phyloP scores from a whole-genome alignment of 2,888 invertebrate genomes.

The Fragum whitleyi region DNA sequence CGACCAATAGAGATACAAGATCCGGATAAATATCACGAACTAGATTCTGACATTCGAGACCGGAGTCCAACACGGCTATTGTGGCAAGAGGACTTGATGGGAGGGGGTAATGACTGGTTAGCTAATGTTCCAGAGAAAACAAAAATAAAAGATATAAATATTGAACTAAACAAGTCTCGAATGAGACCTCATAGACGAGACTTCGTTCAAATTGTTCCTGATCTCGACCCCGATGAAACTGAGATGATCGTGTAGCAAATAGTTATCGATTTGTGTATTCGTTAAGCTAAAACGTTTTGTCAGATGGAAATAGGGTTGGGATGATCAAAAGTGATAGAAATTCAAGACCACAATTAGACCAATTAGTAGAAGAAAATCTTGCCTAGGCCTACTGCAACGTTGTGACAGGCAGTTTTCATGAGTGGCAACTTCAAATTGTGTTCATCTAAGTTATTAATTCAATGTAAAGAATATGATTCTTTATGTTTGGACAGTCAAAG shows the following conservation, averaged over 20 bases:
- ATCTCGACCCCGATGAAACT: slow-evolving; percentile 72
- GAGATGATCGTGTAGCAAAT: slow-evolving; percentile 75
- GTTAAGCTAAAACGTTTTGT: too few relatives aligned
- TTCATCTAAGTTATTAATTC: too few relatives aligned
- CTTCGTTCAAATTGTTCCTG: slow-evolving; percentile 56
- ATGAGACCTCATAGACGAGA: slow-evolving; percentile 53
- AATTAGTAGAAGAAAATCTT: too few relatives aligned
- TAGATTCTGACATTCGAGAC: slow-evolving; percentile 64
- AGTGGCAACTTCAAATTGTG: too few relatives aligned
- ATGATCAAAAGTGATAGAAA: too few relatives aligned
- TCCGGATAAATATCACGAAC: slow-evolving; percentile 70
- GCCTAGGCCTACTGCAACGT: too few relatives aligned
- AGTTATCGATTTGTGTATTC: background rate
- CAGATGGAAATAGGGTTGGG: too few relatives aligned
- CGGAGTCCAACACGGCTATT: slow-evolving; percentile 76
- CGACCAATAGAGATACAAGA: slow-evolving; percentile 88
- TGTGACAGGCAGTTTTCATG: too few relatives aligned
- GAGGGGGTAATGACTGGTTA: slow-evolving; percentile 76
- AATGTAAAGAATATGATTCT: too few relatives aligned
- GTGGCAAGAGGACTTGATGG: slow-evolving; percentile 68
- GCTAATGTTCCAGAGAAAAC: slow-evolving; percentile 73
- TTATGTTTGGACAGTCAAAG: too few relatives aligned
- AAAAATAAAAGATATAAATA: slow-evolving; percentile 79
- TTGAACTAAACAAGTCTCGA: slow-evolving; percentile 71
- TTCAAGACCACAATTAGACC: too few relatives aligned